Evolutionary conservation across 2,888 invertebrate species (phyloP), one percentile per base, ranked within the genome.

Genomic region (Spilarctia lutea): DNA sequence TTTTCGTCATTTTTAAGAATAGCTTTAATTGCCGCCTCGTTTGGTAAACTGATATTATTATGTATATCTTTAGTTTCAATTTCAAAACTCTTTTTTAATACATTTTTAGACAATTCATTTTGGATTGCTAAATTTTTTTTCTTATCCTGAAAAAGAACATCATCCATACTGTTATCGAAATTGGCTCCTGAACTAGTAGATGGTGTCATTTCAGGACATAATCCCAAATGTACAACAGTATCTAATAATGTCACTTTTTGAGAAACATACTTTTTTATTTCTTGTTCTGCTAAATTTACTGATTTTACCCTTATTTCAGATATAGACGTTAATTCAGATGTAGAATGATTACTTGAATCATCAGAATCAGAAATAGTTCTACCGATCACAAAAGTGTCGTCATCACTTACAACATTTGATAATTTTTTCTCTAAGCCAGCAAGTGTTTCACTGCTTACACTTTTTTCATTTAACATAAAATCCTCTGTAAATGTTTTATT

Each of bases 301-400:
- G 76, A n/a, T 69, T n/a, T 76, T 20, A 81, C 24, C 18, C 76
- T 75, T 30, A 74, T 75, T 66, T 84, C 81, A 4, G 86, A 85
- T 69, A 80, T 81, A 18, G 79, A 81, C 56, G 76, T 86, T 33
- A 88, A 78, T 7, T 87, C 89, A 48, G 75, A 75, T 45, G 83
- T 82, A 7, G 90, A 89, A 65, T 76, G 70, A 4, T 76, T 56
- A 52, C 79, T 83, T 7, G 83, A 75, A 75, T 87, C 84, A 72
- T 88, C 82, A 16, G 89, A 87, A 74, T 88, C 87, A 3, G 90
- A 91, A 77, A 87, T 91, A 24, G 87, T 87, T 76, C 79, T 80
- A 35, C 86, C 85, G 66, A 87, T 85, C 65, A 86, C 78, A 77
- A 83, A 90, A 39, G 80, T 83, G 3, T 87, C 83, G 13, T 87